These are phyloP conservation scores for Pedicia rivosa DNA, from an alignment of 2,888 invertebrate genomes.

Conservation along the genomic window DNA sequence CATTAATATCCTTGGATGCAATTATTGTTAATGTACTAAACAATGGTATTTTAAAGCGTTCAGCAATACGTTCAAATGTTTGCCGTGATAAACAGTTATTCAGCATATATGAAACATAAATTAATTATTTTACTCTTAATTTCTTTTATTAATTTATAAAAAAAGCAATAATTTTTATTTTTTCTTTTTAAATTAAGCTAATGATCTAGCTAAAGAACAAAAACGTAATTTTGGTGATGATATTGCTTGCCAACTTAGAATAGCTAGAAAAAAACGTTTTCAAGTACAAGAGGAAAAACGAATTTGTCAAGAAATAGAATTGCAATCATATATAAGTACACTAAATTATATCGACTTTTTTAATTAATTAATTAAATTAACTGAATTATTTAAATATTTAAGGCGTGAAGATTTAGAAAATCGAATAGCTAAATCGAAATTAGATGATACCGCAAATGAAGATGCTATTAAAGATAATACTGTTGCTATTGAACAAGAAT, in stretches of 20 bases:
- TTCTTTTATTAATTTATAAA: no score
- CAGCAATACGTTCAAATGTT: no score
- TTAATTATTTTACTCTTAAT: no score
- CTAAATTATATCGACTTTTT: no score
- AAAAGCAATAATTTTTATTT: no score
- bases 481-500: conserved; percentile 57
- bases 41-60: no score
- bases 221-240: conserved; percentile 96
- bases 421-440: conserved; percentile 47
- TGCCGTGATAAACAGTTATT: no score
- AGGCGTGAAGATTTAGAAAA: conserved; percentile 77
- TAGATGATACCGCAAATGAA: conserved; percentile 39
- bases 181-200: conserved; percentile 77
- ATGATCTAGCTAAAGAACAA: conserved; percentile 85
- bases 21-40: no score
- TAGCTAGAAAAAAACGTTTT: conserved; percentile 85
- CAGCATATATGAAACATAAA: no score
- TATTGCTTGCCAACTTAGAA: conserved; percentile 76
- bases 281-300: conserved; percentile 85
- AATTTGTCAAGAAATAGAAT: conserved; percentile 89
- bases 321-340: conserved; percentile 24
- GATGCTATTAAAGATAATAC: conserved; percentile 42
- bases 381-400: conserved; percentile 52
- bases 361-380: no score
- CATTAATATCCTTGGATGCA: no score